Evolutionary conservation across 2,113 vertebrate genomes (phyloP).

Genomic region (Emydocephalus ijimae): DNA sequence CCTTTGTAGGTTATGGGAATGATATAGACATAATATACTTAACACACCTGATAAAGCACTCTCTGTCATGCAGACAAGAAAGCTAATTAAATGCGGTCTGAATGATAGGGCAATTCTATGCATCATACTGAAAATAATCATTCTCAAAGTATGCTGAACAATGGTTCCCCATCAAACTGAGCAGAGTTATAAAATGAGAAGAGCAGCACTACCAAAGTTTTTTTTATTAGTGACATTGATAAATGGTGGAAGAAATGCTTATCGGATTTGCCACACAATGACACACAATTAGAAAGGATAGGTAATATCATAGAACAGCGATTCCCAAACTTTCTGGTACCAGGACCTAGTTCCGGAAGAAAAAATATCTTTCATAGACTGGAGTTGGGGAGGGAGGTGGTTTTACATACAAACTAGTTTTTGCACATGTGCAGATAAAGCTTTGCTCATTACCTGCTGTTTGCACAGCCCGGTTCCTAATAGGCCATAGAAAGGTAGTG

Average conservation of each 20-base stretch:
- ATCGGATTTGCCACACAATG: neutral
- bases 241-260: neutral
- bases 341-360: neutral
- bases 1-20: neutral
- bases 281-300: neutral
- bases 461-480: neutral
- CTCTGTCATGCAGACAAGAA: neutral
- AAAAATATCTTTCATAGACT: neutral
- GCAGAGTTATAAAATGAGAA: neutral
- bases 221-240: neutral
- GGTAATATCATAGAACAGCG: neutral
- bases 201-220: neutral
- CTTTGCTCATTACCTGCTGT: neutral
- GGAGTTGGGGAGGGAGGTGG: neutral
- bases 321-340: neutral
- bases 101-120: neutral
- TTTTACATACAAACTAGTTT: neutral
- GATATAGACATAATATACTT: neutral
- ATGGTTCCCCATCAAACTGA: neutral
- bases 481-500: neutral
- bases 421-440: neutral
- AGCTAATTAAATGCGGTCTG: neutral
- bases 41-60: neutral
- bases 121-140: neutral
- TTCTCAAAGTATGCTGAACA: neutral